Base-by-base conservation (phyloP, 2,888 invertebrate genomes). In the Diaphora mendica region DNA sequence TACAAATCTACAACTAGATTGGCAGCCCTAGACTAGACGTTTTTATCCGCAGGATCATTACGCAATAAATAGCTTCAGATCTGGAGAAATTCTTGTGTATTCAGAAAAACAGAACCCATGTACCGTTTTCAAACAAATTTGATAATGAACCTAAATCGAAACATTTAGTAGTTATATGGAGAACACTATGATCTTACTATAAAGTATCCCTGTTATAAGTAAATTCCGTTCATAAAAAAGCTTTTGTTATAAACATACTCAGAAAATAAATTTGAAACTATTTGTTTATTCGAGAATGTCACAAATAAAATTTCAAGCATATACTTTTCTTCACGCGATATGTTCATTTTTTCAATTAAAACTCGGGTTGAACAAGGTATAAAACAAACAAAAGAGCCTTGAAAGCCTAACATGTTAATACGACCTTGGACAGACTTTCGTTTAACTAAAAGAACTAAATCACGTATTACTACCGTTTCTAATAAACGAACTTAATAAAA, bases 401-500 rank as follows among this genome's bases (percentile, higher is more conserved):
- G 62, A 62, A 62, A 62, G 30, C 17, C 8, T 30, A 26, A 59
- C 13, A 15, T 59, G 3, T 13, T 59, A 30, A 26, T 30, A 30
- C 15, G 17, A 30, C 30, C 62, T 62, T 62, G 30, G 7, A 8
- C 15, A 62, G 17, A 30, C 30, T 62, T 62, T 17, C 17, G 7
- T 30, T 30, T 30, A 30, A 30, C 30, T 62, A 62, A 62, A 62
- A 62, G 30, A 62, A 62, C 15, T 13, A 55, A 68, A 33, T 9
- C 42, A 70, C 62, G 42, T n/a, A 70, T 62, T 23, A 51, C 11
- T 67, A 51, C n/a, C 44, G 13, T 26, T 62, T 26, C 30, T 55
- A 64, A 74, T 69, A 13, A 73, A 75, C 64, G 66, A 64, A 77
- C 72, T 13, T 62, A 33, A 73, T 73, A 62, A 77, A 74, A 68